Percentiles rank a stretch among this genome's conserved stretches.
Conservation (phyloP, 2,888 invertebrate species). For the Thereva unica region DNA sequence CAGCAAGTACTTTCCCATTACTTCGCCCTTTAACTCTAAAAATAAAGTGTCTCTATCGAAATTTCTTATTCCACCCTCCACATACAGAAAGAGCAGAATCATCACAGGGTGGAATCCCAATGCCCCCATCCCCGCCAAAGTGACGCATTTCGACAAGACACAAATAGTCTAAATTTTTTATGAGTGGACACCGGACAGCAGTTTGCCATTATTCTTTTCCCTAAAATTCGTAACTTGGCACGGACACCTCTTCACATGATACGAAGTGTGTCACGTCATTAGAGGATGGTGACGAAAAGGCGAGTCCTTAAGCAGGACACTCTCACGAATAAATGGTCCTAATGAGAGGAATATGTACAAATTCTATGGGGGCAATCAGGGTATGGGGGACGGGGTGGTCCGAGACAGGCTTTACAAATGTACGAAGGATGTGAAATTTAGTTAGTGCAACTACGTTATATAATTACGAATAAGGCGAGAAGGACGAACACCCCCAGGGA, state of each 20-base stretch:
- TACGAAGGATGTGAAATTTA: constrained; percentile 12
- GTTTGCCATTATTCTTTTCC: constrained; percentile 39
- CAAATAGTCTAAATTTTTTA: constrained; percentile 36
- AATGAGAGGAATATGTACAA: constrained; percentile 37
- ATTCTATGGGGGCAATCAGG: constrained; percentile 9
- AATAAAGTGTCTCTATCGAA: too few species aligned
- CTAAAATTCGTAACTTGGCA: constrained; percentile 38
- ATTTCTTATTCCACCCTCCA: too few species aligned
- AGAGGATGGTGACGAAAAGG: constrained; percentile 38
- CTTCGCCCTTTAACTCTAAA: too few species aligned
- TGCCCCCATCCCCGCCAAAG: not conserved
- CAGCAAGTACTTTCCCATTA: too few species aligned
- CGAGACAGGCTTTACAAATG: constrained; percentile 7
- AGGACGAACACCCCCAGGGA: constrained; percentile 11
- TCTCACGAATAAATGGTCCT: constrained; percentile 37
- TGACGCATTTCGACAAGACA: constrained; percentile 16
- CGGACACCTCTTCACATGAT: constrained; percentile 27
- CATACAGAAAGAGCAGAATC: too few species aligned
- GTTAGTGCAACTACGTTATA: constrained; percentile 37
- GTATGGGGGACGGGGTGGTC: not conserved
- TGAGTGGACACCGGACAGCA: constrained; percentile 39
- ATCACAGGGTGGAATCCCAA: not conserved
- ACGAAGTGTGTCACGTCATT: constrained; percentile 34
- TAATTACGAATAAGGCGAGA: constrained; percentile 21
- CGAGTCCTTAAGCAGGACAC: constrained; percentile 31